Evolutionary conservation across 1,140 invertebrate genomes (phyloP).

Genomic region (Parasteatoda tepidariorum): DNA sequence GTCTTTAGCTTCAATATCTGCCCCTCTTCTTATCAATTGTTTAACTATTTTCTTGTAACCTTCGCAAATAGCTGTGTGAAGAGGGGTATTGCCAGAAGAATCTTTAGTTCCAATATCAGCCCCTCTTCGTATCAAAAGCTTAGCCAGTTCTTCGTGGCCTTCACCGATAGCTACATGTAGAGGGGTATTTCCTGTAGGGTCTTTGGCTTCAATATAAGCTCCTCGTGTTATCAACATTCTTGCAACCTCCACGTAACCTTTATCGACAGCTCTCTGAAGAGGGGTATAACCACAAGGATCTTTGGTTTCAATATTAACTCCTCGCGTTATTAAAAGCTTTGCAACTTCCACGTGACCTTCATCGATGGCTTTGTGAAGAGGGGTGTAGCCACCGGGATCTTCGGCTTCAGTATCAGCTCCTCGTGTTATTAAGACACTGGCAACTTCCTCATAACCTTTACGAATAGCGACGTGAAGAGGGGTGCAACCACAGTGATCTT

Average conservation of each 20-base stretch:
- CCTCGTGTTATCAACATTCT: background rate
- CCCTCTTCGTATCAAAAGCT: conserved; percentile 65
- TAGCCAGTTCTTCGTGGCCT: too few relatives aligned
- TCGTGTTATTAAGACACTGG: too few relatives aligned
- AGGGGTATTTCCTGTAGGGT: too few relatives aligned
- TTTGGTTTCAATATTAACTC: background rate
- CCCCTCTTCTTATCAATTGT: background rate
- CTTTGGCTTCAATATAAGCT: background rate
- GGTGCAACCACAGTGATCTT: background rate
- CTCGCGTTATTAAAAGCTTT: background rate
- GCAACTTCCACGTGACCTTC: background rate
- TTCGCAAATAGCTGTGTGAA: background rate
- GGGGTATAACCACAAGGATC: conserved; percentile 63
- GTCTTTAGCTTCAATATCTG: conserved; percentile 1
- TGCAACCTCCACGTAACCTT: conserved; percentile 64
- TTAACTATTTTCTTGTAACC: background rate
- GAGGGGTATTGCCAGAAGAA: background rate
- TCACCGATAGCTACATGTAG: background rate
- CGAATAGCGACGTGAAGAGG: conserved; percentile 8
- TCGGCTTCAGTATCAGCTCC: conserved; percentile 3
- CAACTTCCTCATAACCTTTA: background rate
- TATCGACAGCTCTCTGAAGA: conserved; percentile 65
- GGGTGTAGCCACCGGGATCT: background rate
- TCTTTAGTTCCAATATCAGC: conserved; percentile 62
- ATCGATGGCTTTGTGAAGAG: background rate